phyloP scores from a whole-genome alignment of 2,113 vertebrate genomes.

The Sterrhoptilus dennistouni region DNA sequence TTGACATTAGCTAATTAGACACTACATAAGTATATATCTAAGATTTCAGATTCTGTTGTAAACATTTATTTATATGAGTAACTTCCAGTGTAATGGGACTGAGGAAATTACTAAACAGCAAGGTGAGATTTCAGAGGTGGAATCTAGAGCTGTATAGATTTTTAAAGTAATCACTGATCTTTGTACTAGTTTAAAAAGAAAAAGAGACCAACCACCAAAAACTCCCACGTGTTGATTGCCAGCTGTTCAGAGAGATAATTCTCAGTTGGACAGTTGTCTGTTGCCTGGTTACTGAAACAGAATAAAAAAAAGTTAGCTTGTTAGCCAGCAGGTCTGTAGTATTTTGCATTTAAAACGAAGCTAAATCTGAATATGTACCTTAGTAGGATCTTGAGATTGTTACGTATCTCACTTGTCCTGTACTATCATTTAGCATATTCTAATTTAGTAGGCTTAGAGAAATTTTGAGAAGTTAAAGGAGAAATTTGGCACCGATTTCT shows the following conservation, averaged over 20 bases:
- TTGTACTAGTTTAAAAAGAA: not conserved
- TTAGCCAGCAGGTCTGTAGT: slow-evolving; percentile 20
- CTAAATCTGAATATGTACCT: not conserved
- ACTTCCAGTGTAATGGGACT: not conserved
- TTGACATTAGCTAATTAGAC: not conserved
- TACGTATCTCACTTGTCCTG: not conserved
- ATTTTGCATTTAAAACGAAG: slow-evolving; percentile 50
- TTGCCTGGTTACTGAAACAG: slow-evolving; percentile 55
- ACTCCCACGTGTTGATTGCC: slow-evolving; percentile 22
- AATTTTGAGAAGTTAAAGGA: not conserved
- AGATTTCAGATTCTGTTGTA: not conserved
- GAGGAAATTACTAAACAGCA: not conserved
- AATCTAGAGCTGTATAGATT: not conserved
- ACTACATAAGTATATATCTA: not conserved
- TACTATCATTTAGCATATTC: not conserved
- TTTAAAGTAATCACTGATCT: not conserved
- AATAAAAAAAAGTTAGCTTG: slow-evolving; percentile 51
- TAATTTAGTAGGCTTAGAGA: not conserved
- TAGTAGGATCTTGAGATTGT: not conserved
- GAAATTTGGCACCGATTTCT: not conserved
- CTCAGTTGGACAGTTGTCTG: slow-evolving; percentile 62
- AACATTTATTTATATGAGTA: not conserved
- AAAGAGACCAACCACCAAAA: not conserved
- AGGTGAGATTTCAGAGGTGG: not conserved
- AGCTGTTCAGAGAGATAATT: slow-evolving; percentile 66